Evolutionary conservation across 1,140 invertebrate genomes (phyloP).

Genomic region (Forficula auricularia): DNA sequence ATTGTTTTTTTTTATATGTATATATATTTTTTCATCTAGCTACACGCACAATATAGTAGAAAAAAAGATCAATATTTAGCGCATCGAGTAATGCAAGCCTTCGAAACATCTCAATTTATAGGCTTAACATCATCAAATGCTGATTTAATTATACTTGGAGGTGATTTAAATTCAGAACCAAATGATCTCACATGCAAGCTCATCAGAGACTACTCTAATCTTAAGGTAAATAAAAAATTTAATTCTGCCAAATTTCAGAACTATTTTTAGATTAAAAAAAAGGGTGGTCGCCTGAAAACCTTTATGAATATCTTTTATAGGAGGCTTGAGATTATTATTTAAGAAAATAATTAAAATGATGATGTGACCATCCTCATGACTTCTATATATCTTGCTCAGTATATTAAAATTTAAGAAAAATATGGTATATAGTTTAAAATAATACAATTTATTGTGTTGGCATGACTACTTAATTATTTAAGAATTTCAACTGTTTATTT

Average conservation of each 20-base stretch:
- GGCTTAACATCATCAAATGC: slow-evolving; percentile 57
- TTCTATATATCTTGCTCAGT: too few species aligned
- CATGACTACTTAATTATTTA: too few species aligned
- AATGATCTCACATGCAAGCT: slow-evolving; percentile 61
- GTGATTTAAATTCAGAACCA: slow-evolving; percentile 84
- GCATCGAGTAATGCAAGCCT: slow-evolving; percentile 79
- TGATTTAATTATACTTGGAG: slow-evolving; percentile 70
- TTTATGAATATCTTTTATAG: slow-evolving; percentile 17
- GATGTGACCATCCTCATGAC: too few species aligned
- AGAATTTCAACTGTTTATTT: too few species aligned
- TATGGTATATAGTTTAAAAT: too few species aligned
- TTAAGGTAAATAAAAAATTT: slow-evolving; percentile 22
- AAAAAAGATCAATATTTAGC: slow-evolving; percentile 74
- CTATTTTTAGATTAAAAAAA: slow-evolving; percentile 8
- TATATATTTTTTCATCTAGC: too few species aligned
- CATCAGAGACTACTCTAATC: slow-evolving; percentile 16
- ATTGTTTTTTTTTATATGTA: too few species aligned
- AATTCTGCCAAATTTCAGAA: slow-evolving; percentile 32
- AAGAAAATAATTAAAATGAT: too few species aligned
- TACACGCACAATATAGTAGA: slow-evolving; percentile 87
- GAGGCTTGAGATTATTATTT: too few species aligned
- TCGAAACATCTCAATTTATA: slow-evolving; percentile 87
- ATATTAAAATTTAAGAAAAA: too few species aligned
- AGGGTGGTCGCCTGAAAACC: slow-evolving; percentile 1
- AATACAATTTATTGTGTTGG: too few species aligned